Evolutionary conservation across 2,113 vertebrate genomes (phyloP), one percentile per base, ranked within the genome.

Genomic region (Ameiurus melas): DNA sequence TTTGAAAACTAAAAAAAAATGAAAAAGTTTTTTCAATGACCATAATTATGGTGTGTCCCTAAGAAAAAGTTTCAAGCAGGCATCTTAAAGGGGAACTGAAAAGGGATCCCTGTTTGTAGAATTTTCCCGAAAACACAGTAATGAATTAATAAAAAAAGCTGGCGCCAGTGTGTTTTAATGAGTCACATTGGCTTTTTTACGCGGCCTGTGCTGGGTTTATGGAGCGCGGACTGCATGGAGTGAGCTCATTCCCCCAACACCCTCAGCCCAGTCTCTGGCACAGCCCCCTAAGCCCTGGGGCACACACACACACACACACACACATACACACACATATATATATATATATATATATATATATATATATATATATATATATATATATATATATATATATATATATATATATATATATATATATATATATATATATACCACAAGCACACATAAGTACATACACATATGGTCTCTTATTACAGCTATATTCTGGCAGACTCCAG

Each of bases 81-180:
- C 85, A 87, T 89, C 93, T 92, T 89, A 89, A 93, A 88, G 43
- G 43, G 62, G 87, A 87, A 85, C 70, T 88, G 84, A 88, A 90
- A 93, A 93, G 86, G 88, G 90, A 94, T 90, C 88, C 62, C 51
- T 90, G 86, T 85, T 88, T 36, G 30, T 84, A 85, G 17, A 92
- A 88, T 90, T 91, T 93, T 89, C 92, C 88, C 89, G 0, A 83
- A 92, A 94, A 94, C 93, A 93, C 93, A 94, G 93, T 94, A 93
- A 95, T 93, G 92, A 95, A 95, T 95, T 95, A 94, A 95, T 95
- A 55, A 94, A 95, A 94, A 90, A 89, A 94, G 92, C 94, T 94
- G 95, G 94, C 94, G 92, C 94, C 94, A 94, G 92, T 78, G 90
- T 92, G 92, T 94, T 95, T 96, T 96, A 95, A 95, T 95, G 94